Evolutionary conservation across 2,113 vertebrate genomes (phyloP).

Genomic region (Lamprotornis superbus): DNA sequence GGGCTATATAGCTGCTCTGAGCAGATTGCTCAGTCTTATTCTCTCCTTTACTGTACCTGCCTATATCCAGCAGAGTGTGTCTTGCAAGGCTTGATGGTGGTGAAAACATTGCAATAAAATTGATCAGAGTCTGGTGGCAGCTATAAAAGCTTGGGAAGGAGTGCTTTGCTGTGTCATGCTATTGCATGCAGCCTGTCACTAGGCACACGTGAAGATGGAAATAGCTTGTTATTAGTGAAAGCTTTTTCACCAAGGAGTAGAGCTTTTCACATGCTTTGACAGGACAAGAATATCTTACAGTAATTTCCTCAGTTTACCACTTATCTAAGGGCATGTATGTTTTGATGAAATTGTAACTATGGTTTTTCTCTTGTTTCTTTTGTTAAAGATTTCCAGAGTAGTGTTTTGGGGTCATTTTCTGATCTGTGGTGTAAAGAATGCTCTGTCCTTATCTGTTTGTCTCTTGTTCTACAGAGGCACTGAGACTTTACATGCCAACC

Average conservation of each 20-base stretch:
- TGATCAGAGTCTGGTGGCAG: not conserved
- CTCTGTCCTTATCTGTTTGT: not conserved
- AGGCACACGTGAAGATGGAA: not conserved
- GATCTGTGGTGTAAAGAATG: not conserved
- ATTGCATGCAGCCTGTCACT: not conserved
- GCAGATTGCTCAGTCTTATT: not conserved
- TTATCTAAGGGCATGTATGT: not conserved
- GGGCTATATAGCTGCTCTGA: not conserved
- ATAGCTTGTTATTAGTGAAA: not conserved
- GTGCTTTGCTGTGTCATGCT: not conserved
- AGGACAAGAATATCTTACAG: not conserved
- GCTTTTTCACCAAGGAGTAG: not conserved
- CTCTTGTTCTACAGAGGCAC: fast-evolving
- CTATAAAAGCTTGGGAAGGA: not conserved
- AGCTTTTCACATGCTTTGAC: not conserved
- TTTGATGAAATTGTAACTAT: not conserved
- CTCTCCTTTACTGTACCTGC: not conserved
- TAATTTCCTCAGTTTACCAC: not conserved
- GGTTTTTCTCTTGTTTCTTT: not conserved
- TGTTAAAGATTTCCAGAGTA: not conserved
- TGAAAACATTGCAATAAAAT: not conserved
- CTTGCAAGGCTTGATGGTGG: not conserved
- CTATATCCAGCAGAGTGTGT: not conserved
- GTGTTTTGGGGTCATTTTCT: not conserved
- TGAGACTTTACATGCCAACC: not conserved